These are phyloP conservation scores for Pipistrellus pygmaeus DNA, from an alignment of 2,797 vertebrate species.

Conservation along the genomic window DNA sequence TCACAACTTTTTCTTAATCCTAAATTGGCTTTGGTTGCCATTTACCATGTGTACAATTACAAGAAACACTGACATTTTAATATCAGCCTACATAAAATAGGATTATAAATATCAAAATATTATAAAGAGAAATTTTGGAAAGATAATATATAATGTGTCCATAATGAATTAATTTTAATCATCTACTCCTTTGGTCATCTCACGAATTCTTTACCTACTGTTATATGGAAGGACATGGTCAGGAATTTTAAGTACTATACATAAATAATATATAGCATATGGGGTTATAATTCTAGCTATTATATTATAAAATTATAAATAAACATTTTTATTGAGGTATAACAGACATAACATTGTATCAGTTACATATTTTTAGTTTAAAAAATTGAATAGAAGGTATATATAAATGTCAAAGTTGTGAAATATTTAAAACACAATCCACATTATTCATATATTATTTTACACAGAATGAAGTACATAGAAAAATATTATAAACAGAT, in stretches of 20 bases:
- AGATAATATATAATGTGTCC: not conserved
- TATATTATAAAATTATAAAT: slow-evolving; percentile 38
- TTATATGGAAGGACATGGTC: not conserved
- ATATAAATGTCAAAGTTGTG: not conserved
- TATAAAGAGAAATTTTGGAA: slow-evolving; percentile 29
- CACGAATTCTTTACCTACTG: not conserved
- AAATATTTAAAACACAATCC: not conserved
- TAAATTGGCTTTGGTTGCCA: not conserved
- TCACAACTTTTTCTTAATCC: slow-evolving; percentile 5
- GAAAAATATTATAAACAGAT: slow-evolving; percentile 19
- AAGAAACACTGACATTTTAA: slow-evolving; percentile 21
- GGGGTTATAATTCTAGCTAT: not conserved
- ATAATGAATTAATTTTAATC: slow-evolving; percentile 49
- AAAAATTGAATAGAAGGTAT: slow-evolving; percentile 27
- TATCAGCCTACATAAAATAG: not conserved
- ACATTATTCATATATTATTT: slow-evolving; percentile 22
- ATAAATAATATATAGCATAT: not conserved
- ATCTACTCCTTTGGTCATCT: not conserved
- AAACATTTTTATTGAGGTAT: not conserved
- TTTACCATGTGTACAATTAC: not conserved
- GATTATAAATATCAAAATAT: slow-evolving; percentile 4
- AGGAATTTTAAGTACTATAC: slow-evolving; percentile 18
- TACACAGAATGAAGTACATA: not conserved
- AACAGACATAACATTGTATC: not conserved
- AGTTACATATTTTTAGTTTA: slow-evolving; percentile 8